These are phyloP conservation scores for Oedothorax gibbosus DNA, from an alignment of 1,140 invertebrate genomes.

Conservation along the genomic window DNA sequence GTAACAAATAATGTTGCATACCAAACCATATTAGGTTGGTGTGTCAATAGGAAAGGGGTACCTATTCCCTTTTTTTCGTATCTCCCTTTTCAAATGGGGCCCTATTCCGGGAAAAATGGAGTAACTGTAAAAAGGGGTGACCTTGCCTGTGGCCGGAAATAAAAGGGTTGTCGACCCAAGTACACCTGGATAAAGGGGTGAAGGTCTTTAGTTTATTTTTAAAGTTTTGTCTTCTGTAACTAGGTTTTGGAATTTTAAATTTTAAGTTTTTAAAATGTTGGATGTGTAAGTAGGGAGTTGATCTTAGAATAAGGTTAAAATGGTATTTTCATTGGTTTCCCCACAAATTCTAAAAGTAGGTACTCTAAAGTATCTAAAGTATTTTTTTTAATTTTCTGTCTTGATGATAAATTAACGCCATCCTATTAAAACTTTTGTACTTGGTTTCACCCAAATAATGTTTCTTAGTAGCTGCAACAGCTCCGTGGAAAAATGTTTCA, in stretches of 20 bases:
- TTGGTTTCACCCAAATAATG: too few species aligned
- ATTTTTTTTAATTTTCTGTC: too few species aligned
- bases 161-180: constrained; percentile 51
- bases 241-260: not conserved
- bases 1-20: not conserved
- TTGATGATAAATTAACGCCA: too few species aligned
- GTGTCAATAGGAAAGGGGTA: not conserved
- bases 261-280: not conserved
- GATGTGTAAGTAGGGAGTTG: too few species aligned
- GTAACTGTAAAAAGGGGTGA: constrained; percentile 35
- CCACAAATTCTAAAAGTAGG: too few species aligned
- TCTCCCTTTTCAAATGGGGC: too few species aligned
- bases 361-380: too few species aligned
- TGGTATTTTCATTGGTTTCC: too few species aligned
- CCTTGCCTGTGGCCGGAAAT: constrained; percentile 43
- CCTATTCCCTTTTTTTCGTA: not conserved
- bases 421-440: too few species aligned
- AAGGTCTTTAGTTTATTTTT: not conserved
- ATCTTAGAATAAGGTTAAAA: too few species aligned
- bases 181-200: constrained; percentile 37
- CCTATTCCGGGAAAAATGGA: not conserved
- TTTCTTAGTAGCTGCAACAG: too few species aligned
- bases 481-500: too few species aligned
- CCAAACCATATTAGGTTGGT: not conserved
- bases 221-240: not conserved